Percentiles rank a stretch among this genome's conserved stretches.
Evolutionary conservation across 2,797 vertebrate species (phyloP).

Genomic region (Acanthornis magna): DNA sequence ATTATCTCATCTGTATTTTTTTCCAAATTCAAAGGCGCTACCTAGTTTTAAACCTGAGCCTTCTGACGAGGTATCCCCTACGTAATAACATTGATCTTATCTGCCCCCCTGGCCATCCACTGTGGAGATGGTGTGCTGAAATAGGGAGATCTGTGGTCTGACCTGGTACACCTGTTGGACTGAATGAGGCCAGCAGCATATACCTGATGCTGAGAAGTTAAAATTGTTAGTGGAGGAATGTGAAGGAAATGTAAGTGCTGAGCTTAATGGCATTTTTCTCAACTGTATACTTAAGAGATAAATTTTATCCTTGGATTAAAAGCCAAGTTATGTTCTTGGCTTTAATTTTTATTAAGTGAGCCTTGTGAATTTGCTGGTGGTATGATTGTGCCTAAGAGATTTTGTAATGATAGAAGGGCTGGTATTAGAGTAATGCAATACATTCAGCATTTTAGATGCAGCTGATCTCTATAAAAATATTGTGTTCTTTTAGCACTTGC

Average conservation of each 20-base stretch:
- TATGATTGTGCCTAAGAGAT: neutral
- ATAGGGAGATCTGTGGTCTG: neutral
- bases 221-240: neutral
- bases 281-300: neutral
- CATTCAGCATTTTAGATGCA: neutral
- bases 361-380: neutral
- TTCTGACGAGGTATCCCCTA: neutral
- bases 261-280: neutral
- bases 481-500: neutral
- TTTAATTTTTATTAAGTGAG: neutral
- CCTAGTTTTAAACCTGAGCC: neutral
- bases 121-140: neutral
- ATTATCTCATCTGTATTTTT: neutral
- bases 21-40: neutral
- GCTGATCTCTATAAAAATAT: neutral
- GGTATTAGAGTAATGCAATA: neutral
- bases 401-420: neutral
- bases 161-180: neutral
- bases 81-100: neutral
- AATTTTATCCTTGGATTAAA: neutral
- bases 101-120: fast-evolving
- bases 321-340: neutral
- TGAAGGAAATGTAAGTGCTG: neutral
- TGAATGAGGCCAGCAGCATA: neutral
- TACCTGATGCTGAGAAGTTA: neutral